Base-by-base conservation (phyloP, 2,113 vertebrate species). In the human (Homo sapiens) region DNA sequence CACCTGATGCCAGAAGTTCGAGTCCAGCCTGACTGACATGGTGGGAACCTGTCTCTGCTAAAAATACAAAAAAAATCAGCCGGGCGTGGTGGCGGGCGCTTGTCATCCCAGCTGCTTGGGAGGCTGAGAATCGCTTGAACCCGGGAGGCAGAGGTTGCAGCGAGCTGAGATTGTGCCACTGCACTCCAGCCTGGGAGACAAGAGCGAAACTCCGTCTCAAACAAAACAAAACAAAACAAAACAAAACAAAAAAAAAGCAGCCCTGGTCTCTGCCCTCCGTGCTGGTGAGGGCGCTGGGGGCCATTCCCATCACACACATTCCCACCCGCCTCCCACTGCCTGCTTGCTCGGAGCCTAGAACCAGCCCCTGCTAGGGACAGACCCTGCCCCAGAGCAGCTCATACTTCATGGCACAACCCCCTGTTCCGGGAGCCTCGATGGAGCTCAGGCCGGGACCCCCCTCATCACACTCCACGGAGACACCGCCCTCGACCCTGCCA, bases 31-130 rank as follows among this genome's bases (percentile, higher is more conserved):
- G 66, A 30, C 30, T 7, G 35, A 8, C 6, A 18, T 30, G 61
- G 16, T 68, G 66, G 35, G 8, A 35, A 32, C 66, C 2, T 13
- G 6, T 68, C 32, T 35, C 66, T n/a, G n/a, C 16, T 35, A n/a
- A 68, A 32, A 68, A 68, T 30, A 68, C 32, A 16, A 68, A 22
- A 22, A 25, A 25, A 35, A 16, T 68, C n/a, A 17, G 32, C 66
- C 3, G 0, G 32, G 32, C 3, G 5, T 68, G 6, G 6, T n/a
- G 32, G 32, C 6, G 3, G 3, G 32, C 0, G 6, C 32, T 1
- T 45, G 45, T 9, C 1, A 8, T 45, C 45, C 32, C 16, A 35
- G 66, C 66, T 35, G 35, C 66, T 17, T 5, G 27, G 27, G 66
- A 68, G 66, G 8, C 59, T 23, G 59, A 25, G 45, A 25, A 61